These are phyloP conservation scores for Agriopis aurantiaria DNA, from an alignment of 2,888 invertebrate species.

Conservation along the genomic window DNA sequence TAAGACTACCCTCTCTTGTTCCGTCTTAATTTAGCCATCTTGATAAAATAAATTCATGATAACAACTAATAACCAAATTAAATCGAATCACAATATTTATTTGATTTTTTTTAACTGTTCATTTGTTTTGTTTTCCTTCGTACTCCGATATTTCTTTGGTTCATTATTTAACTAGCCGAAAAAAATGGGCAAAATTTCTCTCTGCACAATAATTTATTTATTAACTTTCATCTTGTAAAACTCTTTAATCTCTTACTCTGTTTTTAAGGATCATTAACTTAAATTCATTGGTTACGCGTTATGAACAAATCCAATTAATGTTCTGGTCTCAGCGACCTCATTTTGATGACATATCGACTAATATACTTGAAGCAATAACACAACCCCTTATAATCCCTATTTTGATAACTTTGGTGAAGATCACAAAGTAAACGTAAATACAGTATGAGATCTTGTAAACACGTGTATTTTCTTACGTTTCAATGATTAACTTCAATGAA, in stretches of 20 bases:
- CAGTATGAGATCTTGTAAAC: slow-evolving; percentile 19
- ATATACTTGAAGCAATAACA: slow-evolving; percentile 26
- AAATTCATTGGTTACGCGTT: slow-evolving; percentile 12
- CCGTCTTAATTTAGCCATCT: too few relatives aligned
- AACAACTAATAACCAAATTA: too few relatives aligned
- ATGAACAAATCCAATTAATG: slow-evolving; percentile 23
- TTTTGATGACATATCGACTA: slow-evolving; percentile 31
- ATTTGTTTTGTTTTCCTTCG: too few relatives aligned
- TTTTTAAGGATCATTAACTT: slow-evolving; percentile 11
- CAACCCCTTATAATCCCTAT: slow-evolving; percentile 38
- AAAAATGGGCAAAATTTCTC: background rate
- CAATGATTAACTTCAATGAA: background rate
- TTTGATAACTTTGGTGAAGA: slow-evolving; percentile 44
- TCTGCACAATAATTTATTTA: background rate
- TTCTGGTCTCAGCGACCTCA: slow-evolving; percentile 2
- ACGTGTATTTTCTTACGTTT: background rate
- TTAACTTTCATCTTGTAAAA: background rate
- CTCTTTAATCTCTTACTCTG: background rate
- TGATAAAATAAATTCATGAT: too few relatives aligned
- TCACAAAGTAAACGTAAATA: slow-evolving; percentile 15
- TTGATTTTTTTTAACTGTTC: too few relatives aligned
- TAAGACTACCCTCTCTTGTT: too few relatives aligned
- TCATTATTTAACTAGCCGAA: background rate
- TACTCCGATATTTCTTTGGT: background rate
- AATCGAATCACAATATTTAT: too few relatives aligned